Base-by-base conservation (phyloP, 2,888 invertebrate genomes). In the Coelinius sp. region DNA sequence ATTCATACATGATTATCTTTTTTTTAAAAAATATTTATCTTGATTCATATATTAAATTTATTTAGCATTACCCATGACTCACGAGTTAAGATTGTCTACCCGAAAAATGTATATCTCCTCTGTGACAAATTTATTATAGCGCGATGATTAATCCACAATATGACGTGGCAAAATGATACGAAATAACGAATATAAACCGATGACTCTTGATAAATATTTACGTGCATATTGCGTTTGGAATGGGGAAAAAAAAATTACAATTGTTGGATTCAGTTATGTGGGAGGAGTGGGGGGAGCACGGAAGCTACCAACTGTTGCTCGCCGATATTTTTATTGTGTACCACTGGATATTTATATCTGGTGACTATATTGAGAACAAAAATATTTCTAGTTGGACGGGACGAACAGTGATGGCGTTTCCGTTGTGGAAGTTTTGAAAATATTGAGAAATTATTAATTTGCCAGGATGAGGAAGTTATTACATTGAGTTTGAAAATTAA, bases 301-400 rank as follows among this genome's bases (percentile, higher is more conserved):
- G 73, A 73, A 75, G 69, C 76, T 25, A 78, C 75, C 76, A 78
- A 76, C 77, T 79, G 77, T 80, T 80, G 79, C 79, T 78, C 76
- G 78, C 75, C 77, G 80, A 83, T 82, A 81, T 81, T 81, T 82
- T 84, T 83, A 81, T 83, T 83, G 77, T 81, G 71, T 74, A 75
- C 73, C 78, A 74, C 75, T 76, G 77, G 77, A 79, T 83, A 82
- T 84, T 84, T 84, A 84, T 83, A 83, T 69, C 75, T 76, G 70
- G 76, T 25, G 66, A 38, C 81, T 84, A 84, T 83, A 83, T 80
- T 69, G 77, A 79, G 83, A 82, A 82, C 80, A 73, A 83, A 38
- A 83, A 81, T 81, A 83, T 84, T 83, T 83, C 79, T 78, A 79
- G 76, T 77, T 68, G 56, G 71, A 72, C 69, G 59, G 22, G 24